phyloP scores from a whole-genome alignment of 2,113 vertebrate species.

The Nanorana parkeri region DNA sequence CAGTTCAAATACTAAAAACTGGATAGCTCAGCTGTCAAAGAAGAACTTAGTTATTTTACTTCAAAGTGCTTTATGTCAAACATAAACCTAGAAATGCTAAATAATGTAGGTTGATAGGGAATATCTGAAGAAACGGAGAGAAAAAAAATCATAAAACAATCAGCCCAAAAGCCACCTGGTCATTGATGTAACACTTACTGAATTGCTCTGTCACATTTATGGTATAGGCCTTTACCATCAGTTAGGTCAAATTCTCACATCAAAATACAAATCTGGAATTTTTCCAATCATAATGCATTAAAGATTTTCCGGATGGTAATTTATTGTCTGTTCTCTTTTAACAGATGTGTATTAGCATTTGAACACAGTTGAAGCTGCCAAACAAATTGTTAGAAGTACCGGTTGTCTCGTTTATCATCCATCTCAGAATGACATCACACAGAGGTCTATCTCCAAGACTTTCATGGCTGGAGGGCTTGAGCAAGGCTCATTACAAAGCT shows the following conservation, averaged over 20 bases:
- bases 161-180: no score
- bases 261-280: background rate
- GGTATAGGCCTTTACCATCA: background rate
- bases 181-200: no score
- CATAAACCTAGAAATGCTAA: no score
- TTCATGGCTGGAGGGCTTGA: constrained; percentile 11
- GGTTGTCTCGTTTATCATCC: constrained; percentile 38
- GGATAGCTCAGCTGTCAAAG: no score
- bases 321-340: constrained; percentile 29
- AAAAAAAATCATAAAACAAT: no score
- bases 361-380: constrained; percentile 33
- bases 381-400: constrained; percentile 32
- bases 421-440: background rate
- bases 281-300: constrained; percentile 31
- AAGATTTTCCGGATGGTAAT: constrained; percentile 18
- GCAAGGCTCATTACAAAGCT: constrained; percentile 9
- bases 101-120: no score
- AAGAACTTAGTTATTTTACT: no score
- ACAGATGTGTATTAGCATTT: constrained; percentile 42
- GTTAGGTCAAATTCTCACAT: background rate
- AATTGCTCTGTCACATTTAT: background rate
- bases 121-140: no score
- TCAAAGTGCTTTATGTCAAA: no score
- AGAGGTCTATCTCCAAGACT: constrained; percentile 19
- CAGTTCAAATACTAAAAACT: no score